phyloP scores from a whole-genome alignment of 2,113 vertebrate genomes.

The Bambusicola thoracicus region DNA sequence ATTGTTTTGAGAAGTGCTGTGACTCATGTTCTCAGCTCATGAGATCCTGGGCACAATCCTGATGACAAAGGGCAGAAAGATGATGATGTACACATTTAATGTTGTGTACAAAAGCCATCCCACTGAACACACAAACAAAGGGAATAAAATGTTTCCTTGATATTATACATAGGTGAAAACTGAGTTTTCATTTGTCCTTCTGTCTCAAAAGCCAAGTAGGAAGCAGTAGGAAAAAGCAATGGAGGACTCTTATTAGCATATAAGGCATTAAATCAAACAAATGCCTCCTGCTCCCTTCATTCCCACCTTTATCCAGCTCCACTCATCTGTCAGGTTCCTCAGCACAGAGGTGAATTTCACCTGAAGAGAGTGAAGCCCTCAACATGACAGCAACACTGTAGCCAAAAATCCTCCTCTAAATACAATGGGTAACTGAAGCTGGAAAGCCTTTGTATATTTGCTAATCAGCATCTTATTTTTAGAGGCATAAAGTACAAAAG shows the following conservation, averaged over 20 bases:
- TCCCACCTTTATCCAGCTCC: neutral
- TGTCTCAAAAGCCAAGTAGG: neutral
- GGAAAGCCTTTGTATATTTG: conserved; percentile 57
- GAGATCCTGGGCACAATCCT: neutral
- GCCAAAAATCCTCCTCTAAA: conserved; percentile 29
- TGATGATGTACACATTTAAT: neutral
- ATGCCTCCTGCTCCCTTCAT: neutral
- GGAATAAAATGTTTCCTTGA: neutral
- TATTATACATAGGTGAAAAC: neutral
- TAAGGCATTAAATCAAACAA: neutral
- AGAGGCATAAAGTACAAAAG: conserved; percentile 56
- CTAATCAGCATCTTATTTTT: conserved; percentile 60
- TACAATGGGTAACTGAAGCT: conserved; percentile 5
- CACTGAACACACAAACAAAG: neutral
- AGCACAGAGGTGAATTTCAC: conserved; percentile 1
- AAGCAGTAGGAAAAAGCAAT: neutral
- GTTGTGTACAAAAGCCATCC: neutral
- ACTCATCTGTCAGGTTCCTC: neutral
- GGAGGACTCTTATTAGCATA: neutral
- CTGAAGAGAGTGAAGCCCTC: neutral
- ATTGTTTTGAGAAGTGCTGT: neutral
- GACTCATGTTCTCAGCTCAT: neutral
- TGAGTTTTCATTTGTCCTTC: neutral
- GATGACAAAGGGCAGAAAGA: neutral
- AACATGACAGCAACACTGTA: neutral